A percentile compares a stretch with the other conserved stretches of the same genome.
Conservation (phyloP, 1,140 invertebrate genomes). For the Megalonaias nervosa region DNA sequence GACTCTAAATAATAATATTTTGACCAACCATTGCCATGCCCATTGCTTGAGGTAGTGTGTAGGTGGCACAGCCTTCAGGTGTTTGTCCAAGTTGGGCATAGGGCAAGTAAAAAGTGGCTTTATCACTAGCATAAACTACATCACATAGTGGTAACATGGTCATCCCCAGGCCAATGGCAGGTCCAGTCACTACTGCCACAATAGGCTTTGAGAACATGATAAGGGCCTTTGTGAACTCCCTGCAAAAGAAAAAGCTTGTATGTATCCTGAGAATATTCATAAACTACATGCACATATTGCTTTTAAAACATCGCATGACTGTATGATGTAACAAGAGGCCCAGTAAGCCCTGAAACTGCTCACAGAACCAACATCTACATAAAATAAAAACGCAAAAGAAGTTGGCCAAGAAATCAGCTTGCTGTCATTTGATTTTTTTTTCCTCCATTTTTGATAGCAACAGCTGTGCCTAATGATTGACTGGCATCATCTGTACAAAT, state of each 20-base stretch:
- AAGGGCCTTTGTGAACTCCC: conserved; percentile 83
- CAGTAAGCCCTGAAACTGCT: too few relatives aligned
- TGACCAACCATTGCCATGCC: conserved; percentile 80
- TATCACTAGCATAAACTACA: conserved; percentile 88
- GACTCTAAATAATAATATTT: too few relatives aligned
- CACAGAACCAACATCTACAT: too few relatives aligned
- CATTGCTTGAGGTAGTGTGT: conserved; percentile 85
- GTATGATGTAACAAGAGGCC: too few relatives aligned
- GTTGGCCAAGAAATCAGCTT: too few relatives aligned
- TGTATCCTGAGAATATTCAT: neutral
- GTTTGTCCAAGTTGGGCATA: conserved; percentile 85
- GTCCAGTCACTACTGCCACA: conserved; percentile 91
- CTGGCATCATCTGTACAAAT: too few relatives aligned
- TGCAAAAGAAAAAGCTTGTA: conserved; percentile 47
- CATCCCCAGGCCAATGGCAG: conserved; percentile 89
- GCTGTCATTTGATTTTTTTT: too few relatives aligned
- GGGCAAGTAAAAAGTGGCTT: conserved; percentile 87
- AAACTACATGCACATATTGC: too few relatives aligned
- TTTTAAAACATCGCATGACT: too few relatives aligned
- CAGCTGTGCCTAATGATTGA: too few relatives aligned
- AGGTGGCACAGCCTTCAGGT: conserved; percentile 88
- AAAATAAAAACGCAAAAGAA: too few relatives aligned
- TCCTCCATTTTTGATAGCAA: too few relatives aligned
- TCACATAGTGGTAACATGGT: conserved; percentile 90
- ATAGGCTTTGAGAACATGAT: conserved; percentile 93